Base-by-base conservation (phyloP, 2,113 vertebrate genomes). In the Felis catus region DNA sequence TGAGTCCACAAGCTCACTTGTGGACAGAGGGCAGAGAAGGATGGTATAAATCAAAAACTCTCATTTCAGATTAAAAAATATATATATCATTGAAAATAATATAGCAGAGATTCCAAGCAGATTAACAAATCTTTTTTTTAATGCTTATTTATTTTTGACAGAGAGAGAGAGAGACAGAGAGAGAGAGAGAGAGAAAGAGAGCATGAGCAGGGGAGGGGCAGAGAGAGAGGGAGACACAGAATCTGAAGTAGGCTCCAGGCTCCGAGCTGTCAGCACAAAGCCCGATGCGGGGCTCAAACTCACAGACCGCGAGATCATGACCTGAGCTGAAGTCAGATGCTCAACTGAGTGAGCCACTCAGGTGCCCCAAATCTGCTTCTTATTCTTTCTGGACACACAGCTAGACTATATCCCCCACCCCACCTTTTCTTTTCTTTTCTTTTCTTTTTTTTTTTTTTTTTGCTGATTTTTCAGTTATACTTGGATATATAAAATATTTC, bases 161-260 rank as follows among this genome's bases (percentile, higher is more conserved):
- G 41, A 45, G 41, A 39, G 39, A 39, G 39, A 39, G 39, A 45
- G 41, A 45, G 41, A 41, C 6, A 41, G 41, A 45, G 41, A 45
- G 41, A 45, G 41, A 8, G 45, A 8, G 45, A 8, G 45, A 9
- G 45, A 1, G 41, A 8, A 6, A 8, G 7, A 0, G 41, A 8
- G 45, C 7, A 45, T 45, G 45, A 45, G 45, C 7, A 1, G 45
- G 45, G 45, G 45, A 45, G 45, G 45, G 45, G 45, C 45, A 45
- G 7, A 45, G 45, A 45, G 45, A 45, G 45, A 45, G 45, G 45
- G 45, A 45, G 7, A 45, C 45, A 45, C 45, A 45, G 45, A 45
- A 8, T 9, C 45, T 1, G 7, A 45, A 45, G 45, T 1, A 45
- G 45, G 45, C 45, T 45, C 7, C 45, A 45, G 45, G 45, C 45